Conservation (phyloP, 2,888 invertebrate species). For the Sesia apiformis region DNA sequence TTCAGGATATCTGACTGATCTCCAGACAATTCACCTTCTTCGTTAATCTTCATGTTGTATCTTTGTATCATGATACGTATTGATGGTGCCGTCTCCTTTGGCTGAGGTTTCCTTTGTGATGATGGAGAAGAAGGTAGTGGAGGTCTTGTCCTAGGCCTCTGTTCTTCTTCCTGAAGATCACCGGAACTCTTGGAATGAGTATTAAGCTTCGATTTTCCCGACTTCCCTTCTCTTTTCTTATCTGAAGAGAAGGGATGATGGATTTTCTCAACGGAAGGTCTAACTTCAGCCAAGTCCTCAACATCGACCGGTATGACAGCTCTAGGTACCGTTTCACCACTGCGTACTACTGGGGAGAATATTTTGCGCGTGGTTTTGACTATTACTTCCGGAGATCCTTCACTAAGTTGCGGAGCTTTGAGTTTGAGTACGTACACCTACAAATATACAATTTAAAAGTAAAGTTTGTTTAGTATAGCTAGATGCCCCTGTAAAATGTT, state of each 20-base stretch:
- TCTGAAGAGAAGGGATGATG: slow-evolving; percentile 14
- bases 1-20: not conserved
- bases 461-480: not conserved
- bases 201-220: slow-evolving; percentile 21
- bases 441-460: slow-evolving; percentile 8
- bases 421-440: slow-evolving; percentile 61
- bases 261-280: slow-evolving; percentile 24
- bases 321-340: slow-evolving; percentile 67
- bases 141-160: slow-evolving; percentile 53
- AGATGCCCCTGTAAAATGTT: not conserved
- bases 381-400: slow-evolving; percentile 78
- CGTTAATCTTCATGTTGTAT: slow-evolving; percentile 78
- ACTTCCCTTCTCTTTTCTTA: slow-evolving; percentile 26
- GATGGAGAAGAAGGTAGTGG: slow-evolving; percentile 77
- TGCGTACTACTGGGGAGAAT: slow-evolving; percentile 80
- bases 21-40: slow-evolving; percentile 52
- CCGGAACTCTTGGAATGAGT: slow-evolving; percentile 41
- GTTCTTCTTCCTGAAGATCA: slow-evolving; percentile 54
- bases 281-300: slow-evolving; percentile 53
- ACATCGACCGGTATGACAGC: slow-evolving; percentile 65
- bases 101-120: slow-evolving; percentile 65
- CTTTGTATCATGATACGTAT: slow-evolving; percentile 81
- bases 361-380: slow-evolving; percentile 87
- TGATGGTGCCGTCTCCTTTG: slow-evolving; percentile 80
- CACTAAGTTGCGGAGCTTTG: slow-evolving; percentile 50